Evolutionary conservation across 2,113 vertebrate species (phyloP).

Genomic region (Leuciscus idus): DNA sequence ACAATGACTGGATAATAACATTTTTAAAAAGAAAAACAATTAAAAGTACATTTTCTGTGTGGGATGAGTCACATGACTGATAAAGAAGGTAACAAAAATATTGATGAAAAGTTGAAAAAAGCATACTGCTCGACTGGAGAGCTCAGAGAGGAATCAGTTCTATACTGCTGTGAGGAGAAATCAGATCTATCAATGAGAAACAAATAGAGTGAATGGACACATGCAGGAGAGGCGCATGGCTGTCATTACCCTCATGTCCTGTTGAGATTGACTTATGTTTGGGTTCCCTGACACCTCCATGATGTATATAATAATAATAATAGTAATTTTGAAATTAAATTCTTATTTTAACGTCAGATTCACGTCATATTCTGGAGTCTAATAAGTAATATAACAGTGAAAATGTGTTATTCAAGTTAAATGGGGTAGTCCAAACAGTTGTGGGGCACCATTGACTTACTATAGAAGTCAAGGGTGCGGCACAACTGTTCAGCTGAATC

Average conservation of each 20-base stretch:
- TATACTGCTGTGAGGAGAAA: slow-evolving; percentile 29
- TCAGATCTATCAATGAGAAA: slow-evolving; percentile 15
- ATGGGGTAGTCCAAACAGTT: too few relatives aligned
- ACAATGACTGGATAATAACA: neutral
- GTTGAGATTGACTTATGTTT: neutral
- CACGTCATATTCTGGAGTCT: neutral
- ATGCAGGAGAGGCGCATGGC: neutral
- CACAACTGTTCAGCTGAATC: too few relatives aligned
- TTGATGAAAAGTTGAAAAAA: neutral
- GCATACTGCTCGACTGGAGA: neutral
- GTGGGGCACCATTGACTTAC: too few relatives aligned
- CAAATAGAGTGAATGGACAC: slow-evolving; percentile 4
- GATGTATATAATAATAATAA: neutral
- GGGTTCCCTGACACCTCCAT: too few relatives aligned
- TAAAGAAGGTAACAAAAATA: neutral
- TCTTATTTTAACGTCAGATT: neutral
- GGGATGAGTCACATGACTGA: neutral
- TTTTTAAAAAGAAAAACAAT: slow-evolving; percentile 19
- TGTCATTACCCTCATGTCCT: neutral
- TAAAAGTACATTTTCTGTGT: neutral
- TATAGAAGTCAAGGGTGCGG: too few relatives aligned
- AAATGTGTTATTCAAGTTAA: neutral
- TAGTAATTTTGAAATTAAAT: neutral
- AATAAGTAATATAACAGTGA: neutral
- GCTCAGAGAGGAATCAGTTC: neutral